A percentile compares a stretch with the other conserved stretches of the same genome.
Evolutionary conservation across 2,888 invertebrate genomes (phyloP).

Genomic region (Gortyna flavago): DNA sequence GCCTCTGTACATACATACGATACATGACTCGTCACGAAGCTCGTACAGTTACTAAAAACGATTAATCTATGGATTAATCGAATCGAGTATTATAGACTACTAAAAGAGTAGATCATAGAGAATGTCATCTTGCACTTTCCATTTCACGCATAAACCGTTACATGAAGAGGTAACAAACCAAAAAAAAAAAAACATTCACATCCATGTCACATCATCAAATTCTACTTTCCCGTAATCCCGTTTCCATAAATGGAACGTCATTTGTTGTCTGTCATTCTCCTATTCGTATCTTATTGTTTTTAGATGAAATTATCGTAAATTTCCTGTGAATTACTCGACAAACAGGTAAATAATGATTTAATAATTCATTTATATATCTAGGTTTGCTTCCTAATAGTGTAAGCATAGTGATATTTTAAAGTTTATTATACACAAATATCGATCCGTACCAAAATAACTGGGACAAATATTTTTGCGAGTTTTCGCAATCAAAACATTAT

Average conservation of each 20-base stretch:
- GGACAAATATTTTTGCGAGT: constrained; percentile 55
- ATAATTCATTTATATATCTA: not conserved
- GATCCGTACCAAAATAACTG: constrained; percentile 61
- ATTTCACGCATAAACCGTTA: constrained; percentile 61
- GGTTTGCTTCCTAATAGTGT: not conserved
- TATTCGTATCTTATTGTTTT: constrained; percentile 55
- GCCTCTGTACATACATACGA: no score
- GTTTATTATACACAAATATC: constrained; percentile 49
- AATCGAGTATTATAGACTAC: not conserved
- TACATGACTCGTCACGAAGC: no score
- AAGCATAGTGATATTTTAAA: constrained; percentile 39
- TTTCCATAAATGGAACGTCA: constrained; percentile 63
- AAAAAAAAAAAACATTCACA: no score
- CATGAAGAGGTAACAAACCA: not conserved
- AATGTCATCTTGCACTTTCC: constrained; percentile 39
- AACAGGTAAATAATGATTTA: constrained; percentile 47
- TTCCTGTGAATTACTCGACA: constrained; percentile 8
- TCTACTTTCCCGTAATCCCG: constrained; percentile 14
- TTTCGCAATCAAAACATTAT: constrained; percentile 45
- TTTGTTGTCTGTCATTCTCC: constrained; percentile 55
- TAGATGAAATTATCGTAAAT: constrained; percentile 51
- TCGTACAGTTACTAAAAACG: not conserved
- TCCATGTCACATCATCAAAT: constrained; percentile 65
- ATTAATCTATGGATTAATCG: not conserved
- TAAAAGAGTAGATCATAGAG: not conserved